Percentiles rank a stretch among this genome's conserved stretches.
Evolutionary conservation across 2,797 vertebrate species (phyloP).

Genomic region (Miichthys miiuy): DNA sequence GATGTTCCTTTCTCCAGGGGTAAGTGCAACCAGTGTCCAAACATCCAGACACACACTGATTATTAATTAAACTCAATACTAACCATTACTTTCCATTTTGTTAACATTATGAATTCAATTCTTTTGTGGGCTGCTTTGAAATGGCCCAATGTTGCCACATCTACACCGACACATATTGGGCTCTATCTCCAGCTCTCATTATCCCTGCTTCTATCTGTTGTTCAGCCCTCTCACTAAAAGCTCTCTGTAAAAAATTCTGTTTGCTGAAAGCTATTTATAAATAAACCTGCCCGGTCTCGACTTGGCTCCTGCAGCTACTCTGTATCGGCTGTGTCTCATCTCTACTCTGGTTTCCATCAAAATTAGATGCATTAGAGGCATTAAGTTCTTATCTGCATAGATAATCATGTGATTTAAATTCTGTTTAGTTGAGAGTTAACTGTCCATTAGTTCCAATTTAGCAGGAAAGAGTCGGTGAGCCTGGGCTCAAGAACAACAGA

Average conservation of each 20-base stretch:
- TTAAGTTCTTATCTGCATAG: constrained; percentile 12
- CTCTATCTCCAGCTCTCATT: constrained; percentile 31
- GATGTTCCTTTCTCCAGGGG: neutral
- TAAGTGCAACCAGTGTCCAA: neutral
- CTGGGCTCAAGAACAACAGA: constrained; percentile 46
- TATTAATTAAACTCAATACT: neutral
- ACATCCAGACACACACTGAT: neutral
- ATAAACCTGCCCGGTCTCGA: constrained; percentile 26
- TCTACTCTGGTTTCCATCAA: neutral
- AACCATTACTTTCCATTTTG: neutral
- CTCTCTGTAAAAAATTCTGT: constrained; percentile 19
- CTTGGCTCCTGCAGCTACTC: constrained; percentile 5
- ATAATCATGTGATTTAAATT: constrained; percentile 23
- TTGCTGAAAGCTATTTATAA: constrained; percentile 37
- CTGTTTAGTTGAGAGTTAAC: constrained; percentile 35
- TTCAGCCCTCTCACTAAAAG: constrained; percentile 3
- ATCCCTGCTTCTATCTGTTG: constrained; percentile 20
- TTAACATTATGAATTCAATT: neutral
- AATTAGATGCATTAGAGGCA: constrained; percentile 15
- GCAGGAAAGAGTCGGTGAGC: constrained; percentile 2
- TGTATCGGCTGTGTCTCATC: neutral
- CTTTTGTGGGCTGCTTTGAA: constrained; percentile 4
- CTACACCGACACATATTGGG: constrained; percentile 8
- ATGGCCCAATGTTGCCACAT: neutral
- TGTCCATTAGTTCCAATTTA: constrained; percentile 39